Percentiles rank a stretch among this genome's conserved stretches.
Conservation (phyloP, 2,113 vertebrate genomes). For the Dicrurus megarhynchus region DNA sequence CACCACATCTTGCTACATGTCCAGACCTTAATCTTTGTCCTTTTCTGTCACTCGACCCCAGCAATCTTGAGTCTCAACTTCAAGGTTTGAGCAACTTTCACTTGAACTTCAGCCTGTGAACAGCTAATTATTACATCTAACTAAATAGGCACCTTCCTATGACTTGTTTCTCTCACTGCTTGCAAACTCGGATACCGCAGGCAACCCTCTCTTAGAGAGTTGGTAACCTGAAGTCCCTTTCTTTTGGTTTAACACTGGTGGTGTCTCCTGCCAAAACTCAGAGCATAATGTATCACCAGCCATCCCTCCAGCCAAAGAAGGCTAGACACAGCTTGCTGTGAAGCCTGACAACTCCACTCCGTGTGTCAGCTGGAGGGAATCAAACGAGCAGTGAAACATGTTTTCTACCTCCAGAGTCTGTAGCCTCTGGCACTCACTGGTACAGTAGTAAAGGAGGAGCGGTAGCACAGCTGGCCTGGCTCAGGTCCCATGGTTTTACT, state of each 20-base stretch:
- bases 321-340: not conserved
- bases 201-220: not conserved
- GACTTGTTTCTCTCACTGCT: not conserved
- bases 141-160: not conserved
- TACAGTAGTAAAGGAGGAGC: not conserved
- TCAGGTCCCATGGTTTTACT: not conserved
- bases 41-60: not conserved
- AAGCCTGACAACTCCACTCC: not conserved
- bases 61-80: not conserved
- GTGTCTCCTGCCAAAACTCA: not conserved
- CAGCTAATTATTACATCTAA: not conserved
- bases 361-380: conserved; percentile 15
- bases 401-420: not conserved
- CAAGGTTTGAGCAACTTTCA: not conserved
- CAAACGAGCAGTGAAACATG: not conserved
- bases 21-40: not conserved
- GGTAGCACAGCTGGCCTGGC: conserved; percentile 28
- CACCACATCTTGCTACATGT: not conserved
- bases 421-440: not conserved
- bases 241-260: not conserved
- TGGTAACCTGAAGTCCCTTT: not conserved
- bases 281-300: not conserved
- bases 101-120: not conserved
- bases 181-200: not conserved
- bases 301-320: not conserved